These are phyloP conservation scores for Manacus vitellinus DNA, from an alignment of 2,113 vertebrate genomes.

Conservation along the genomic window DNA sequence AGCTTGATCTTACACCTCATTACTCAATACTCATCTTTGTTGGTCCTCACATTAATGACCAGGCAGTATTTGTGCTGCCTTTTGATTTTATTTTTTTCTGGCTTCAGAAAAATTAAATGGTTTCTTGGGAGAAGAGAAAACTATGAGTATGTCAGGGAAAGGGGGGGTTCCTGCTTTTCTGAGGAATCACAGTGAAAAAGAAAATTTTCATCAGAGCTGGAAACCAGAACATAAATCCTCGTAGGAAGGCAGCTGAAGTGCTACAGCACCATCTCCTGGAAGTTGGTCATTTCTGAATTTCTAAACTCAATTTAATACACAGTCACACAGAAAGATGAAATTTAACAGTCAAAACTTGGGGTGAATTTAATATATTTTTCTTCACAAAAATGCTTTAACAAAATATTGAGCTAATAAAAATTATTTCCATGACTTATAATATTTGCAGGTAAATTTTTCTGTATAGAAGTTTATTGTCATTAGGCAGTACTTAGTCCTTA, in stretches of 20 bases:
- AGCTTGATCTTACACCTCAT: not conserved
- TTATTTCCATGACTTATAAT: accelerated
- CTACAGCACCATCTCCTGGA: slow-evolving; percentile 69
- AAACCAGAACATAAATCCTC: not conserved
- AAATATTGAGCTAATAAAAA: not conserved
- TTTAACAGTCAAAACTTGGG: not conserved
- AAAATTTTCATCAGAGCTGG: not conserved
- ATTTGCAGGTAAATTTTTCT: not conserved
- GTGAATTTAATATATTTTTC: not conserved
- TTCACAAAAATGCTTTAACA: not conserved
- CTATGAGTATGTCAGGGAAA: accelerated
- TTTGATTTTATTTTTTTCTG: not conserved
- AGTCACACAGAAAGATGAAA: not conserved
- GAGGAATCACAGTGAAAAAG: not conserved
- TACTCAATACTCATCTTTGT: not conserved
- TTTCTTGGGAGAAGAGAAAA: not conserved
- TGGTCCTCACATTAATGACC: not conserved
- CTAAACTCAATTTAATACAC: not conserved
- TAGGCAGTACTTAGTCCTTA: not conserved
- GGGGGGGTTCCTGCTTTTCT: not conserved
- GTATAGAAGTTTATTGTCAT: not conserved
- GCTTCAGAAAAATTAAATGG: not conserved
- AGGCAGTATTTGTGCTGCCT: not conserved
- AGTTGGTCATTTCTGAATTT: not conserved
- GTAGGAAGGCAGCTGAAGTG: not conserved